Conservation (phyloP, 2,797 vertebrate species). For the Garrulus glandarius region DNA sequence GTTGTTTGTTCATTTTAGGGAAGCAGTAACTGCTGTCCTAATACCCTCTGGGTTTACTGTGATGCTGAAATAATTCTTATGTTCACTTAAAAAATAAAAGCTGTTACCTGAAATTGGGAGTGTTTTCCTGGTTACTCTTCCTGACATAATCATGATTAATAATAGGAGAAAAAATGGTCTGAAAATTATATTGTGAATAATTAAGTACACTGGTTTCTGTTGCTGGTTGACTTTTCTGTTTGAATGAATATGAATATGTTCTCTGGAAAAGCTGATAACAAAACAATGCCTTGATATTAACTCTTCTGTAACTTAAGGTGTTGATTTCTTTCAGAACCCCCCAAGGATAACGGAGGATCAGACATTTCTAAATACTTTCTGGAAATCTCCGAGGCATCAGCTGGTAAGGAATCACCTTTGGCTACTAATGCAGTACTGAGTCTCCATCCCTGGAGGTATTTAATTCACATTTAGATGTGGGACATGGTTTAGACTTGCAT, state of each 20-base stretch:
- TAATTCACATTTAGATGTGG: background rate
- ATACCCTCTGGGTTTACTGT: background rate
- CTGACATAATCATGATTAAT: background rate
- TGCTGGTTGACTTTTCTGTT: background rate
- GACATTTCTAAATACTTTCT: slow-evolving; percentile 75
- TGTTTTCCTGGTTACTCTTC: background rate
- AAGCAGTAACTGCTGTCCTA: background rate
- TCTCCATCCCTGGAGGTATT: background rate
- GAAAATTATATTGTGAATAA: accelerated
- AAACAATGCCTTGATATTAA: background rate
- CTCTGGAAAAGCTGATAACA: background rate
- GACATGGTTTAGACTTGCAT: background rate
- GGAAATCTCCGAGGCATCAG: slow-evolving; percentile 71
- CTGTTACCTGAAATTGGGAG: background rate
- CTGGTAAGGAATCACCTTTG: slow-evolving; percentile 60
- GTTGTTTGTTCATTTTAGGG: background rate
- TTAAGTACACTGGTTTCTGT: background rate
- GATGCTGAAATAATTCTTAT: background rate
- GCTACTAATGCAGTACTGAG: background rate
- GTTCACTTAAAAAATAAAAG: background rate
- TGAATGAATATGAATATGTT: background rate
- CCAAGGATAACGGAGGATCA: slow-evolving; percentile 79
- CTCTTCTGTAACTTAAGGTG: background rate
- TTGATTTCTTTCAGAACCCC: slow-evolving; percentile 71
- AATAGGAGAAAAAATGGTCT: background rate